A percentile compares a stretch with the other conserved stretches of the same genome.
Conservation (phyloP, 2,797 vertebrate genomes). For the Moxostoma hubbsi region DNA sequence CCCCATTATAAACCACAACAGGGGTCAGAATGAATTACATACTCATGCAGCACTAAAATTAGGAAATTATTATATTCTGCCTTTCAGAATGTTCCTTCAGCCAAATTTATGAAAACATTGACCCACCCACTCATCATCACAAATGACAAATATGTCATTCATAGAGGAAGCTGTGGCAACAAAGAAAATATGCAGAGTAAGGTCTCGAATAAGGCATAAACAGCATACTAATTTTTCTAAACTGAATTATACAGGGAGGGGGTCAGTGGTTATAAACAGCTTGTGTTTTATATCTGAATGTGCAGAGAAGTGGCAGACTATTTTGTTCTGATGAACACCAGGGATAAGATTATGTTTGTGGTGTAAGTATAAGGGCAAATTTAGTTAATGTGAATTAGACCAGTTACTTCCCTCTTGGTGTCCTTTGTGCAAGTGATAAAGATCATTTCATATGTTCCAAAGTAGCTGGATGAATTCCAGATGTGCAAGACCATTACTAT, state of each 20-base stretch:
- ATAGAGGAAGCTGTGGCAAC: conserved; percentile 43
- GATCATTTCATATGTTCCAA: conserved; percentile 28
- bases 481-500: conserved; percentile 28
- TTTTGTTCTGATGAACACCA: conserved; percentile 36
- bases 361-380: conserved; percentile 6
- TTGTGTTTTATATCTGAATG: conserved; percentile 14
- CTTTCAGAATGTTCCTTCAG: conserved; percentile 55
- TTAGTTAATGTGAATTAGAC: conserved; percentile 31
- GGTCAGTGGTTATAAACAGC: conserved; percentile 52
- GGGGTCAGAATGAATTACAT: conserved; percentile 23
- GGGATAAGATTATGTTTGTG: conserved; percentile 31
- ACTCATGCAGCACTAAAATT: conserved; percentile 44
- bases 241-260: conserved; percentile 51
- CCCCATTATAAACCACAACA: conserved; percentile 11
- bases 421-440: conserved; percentile 24
- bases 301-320: conserved; percentile 39
- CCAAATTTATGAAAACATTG: conserved; percentile 54
- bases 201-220: conserved; percentile 50
- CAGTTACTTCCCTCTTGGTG: conserved; percentile 7
- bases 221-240: conserved; percentile 40
- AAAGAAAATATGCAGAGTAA: conserved; percentile 51
- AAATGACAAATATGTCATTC: conserved; percentile 58
- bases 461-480: conserved; percentile 31
- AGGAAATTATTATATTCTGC: conserved; percentile 56
- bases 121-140: conserved; percentile 55